A percentile compares a stretch with the other conserved stretches of the same genome.
phyloP scores from a whole-genome alignment of 2,113 vertebrate genomes.

The Cyrtonyx montezumae region DNA sequence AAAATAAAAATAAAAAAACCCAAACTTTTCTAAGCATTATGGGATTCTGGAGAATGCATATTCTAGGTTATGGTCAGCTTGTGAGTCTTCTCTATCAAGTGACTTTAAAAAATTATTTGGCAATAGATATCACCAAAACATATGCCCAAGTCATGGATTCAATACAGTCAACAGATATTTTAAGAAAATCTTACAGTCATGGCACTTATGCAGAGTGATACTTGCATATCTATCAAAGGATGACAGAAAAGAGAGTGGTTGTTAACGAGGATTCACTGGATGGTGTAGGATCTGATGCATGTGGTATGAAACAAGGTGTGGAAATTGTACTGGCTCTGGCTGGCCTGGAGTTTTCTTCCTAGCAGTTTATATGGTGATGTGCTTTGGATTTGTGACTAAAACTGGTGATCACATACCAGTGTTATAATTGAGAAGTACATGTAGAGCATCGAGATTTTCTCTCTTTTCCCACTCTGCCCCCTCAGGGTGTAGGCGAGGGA shows the following conservation, averaged over 20 bases:
- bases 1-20: not conserved
- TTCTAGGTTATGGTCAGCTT: not conserved
- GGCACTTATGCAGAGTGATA: not conserved
- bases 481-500: accelerated
- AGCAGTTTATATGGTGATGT: accelerated
- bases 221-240: not conserved
- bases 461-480: not conserved
- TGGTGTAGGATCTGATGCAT: not conserved
- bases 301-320: not conserved
- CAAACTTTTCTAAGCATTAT: not conserved
- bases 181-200: not conserved
- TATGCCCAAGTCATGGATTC: not conserved
- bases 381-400: not conserved
- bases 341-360: not conserved
- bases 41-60: not conserved
- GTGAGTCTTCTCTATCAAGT: not conserved
- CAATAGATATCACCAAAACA: not conserved
- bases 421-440: not conserved
- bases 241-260: not conserved
- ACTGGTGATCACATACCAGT: not conserved
- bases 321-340: not conserved
- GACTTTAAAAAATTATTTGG: not conserved
- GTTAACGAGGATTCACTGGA: not conserved
- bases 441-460: not conserved
- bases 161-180: not conserved